Conservation (phyloP, 2,113 vertebrate species). For the Calidris pygmaea region DNA sequence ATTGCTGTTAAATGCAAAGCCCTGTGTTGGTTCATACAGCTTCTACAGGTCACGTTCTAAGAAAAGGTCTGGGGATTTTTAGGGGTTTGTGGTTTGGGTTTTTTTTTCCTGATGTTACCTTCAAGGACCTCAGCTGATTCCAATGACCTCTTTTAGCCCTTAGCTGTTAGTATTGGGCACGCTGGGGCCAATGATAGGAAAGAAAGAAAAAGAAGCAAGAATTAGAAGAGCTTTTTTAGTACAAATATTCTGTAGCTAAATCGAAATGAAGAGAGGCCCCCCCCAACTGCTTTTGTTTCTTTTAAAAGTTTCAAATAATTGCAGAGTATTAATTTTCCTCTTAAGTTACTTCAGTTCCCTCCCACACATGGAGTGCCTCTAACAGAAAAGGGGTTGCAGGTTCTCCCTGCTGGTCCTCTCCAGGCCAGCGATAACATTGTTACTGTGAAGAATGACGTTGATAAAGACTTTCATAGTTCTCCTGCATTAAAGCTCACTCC, state of each 20-base stretch:
- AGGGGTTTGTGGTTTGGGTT: fast-evolving
- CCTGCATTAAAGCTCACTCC: neutral
- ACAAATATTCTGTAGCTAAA: neutral
- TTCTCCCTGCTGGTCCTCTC: neutral
- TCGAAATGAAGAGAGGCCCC: neutral
- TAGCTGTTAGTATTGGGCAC: neutral
- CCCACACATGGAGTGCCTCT: neutral
- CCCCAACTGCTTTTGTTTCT: neutral
- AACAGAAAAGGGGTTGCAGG: neutral
- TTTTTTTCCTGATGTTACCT: neutral
- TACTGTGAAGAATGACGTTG: neutral
- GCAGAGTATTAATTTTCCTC: neutral
- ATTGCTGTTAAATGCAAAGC: neutral
- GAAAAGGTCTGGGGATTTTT: neutral
- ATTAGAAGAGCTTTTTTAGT: neutral
- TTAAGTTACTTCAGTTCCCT: neutral
- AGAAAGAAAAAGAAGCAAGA: neutral
- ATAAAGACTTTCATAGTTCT: neutral
- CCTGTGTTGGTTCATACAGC: neutral
- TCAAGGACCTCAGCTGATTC: neutral
- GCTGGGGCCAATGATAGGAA: neutral
- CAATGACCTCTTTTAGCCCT: neutral
- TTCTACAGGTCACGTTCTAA: neutral
- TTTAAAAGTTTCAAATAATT: neutral
- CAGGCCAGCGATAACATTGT: neutral